Evolutionary conservation across 1,140 invertebrate genomes (phyloP), one percentile per base, ranked within the genome.

Genomic region (Portunus trituberculatus): DNA sequence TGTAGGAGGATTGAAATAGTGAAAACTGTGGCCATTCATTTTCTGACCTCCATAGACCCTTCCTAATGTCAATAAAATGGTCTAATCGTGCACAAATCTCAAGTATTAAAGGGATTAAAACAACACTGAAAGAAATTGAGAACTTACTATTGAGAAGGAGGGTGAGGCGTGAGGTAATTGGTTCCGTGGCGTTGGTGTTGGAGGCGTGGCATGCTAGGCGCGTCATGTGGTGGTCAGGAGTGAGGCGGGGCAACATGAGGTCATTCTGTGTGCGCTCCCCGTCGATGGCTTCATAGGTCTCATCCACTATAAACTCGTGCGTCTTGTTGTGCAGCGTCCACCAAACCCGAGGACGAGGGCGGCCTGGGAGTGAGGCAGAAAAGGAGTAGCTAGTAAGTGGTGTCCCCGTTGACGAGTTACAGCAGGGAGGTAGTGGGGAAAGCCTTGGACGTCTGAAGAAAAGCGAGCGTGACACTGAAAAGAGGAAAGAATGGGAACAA

Each of bases 61-160:
- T n/a, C n/a, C n/a, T n/a, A n/a, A n/a, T n/a, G n/a, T n/a, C n/a
- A n/a, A n/a, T n/a, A n/a, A n/a, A n/a, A n/a, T n/a, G n/a, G n/a
- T n/a, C n/a, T n/a, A n/a, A n/a, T n/a, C n/a, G n/a, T n/a, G n/a
- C n/a, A n/a, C n/a, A n/a, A n/a, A n/a, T n/a, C n/a, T n/a, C 28
- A 82, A 82, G 20, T 25, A 82, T 46, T 10, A 45, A 20, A 91
- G 48, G 25, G 48, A 46, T 91, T 0, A 45, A 91, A 14, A 45
- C 12, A 46, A 12, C 12, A 7, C 88, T 10, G 28, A 88, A 20
- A 90, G n/a, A 14, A 84, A 45, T 48, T 4, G 52, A 16, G 4
- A 25, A 91, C 89, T 92, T 39, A 95, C 94, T 95, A 67, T 95
- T 95, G 28, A 95, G 48, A 16, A 95, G 83, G 12, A 95, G 52